Evolutionary conservation across 1,140 invertebrate species (phyloP).

Genomic region (Drepana arcuata): DNA sequence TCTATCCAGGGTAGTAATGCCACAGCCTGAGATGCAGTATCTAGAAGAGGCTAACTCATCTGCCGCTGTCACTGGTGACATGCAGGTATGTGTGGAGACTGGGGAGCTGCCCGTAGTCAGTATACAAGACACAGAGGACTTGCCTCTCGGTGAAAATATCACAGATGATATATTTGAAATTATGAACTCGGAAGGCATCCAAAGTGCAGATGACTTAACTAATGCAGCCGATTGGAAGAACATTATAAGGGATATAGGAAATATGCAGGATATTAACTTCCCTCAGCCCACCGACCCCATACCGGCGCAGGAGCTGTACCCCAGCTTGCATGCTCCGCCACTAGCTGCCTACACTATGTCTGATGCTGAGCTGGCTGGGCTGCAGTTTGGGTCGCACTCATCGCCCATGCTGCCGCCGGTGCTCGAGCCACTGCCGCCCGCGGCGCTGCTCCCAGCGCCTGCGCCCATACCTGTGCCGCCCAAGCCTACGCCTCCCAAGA

Average conservation of each 20-base stretch:
- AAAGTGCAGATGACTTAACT: conserved; percentile 60
- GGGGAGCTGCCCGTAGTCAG: conserved; percentile 65
- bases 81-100: conserved; percentile 57
- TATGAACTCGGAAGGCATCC: conserved; percentile 67
- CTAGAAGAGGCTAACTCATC: conserved; percentile 56
- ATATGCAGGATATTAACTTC: conserved; percentile 62
- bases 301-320: conserved; percentile 41
- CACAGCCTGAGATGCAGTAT: conserved; percentile 57
- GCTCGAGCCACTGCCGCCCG: conserved; percentile 7
- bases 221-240: conserved; percentile 64
- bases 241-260: conserved; percentile 62
- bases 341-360: conserved; percentile 40
- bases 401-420: conserved; percentile 40
- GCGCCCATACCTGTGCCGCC: conserved; percentile 21
- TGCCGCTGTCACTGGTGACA: conserved; percentile 41
- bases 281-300: conserved; percentile 36
- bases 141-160: conserved; percentile 57
- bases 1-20: conserved; percentile 48
- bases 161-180: conserved; percentile 67
- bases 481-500: conserved; percentile 37
- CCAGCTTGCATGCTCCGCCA: conserved; percentile 28
- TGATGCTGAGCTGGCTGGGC: conserved; percentile 40
- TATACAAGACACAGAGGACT: conserved; percentile 63
- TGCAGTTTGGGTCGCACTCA: conserved; percentile 45
- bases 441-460: conserved; percentile 10